Percentiles rank a stretch among this genome's conserved stretches.
These are phyloP conservation scores for Hirtodrosophila trivittata DNA, from an alignment of 2,888 invertebrate genomes.

Conservation along the genomic window DNA sequence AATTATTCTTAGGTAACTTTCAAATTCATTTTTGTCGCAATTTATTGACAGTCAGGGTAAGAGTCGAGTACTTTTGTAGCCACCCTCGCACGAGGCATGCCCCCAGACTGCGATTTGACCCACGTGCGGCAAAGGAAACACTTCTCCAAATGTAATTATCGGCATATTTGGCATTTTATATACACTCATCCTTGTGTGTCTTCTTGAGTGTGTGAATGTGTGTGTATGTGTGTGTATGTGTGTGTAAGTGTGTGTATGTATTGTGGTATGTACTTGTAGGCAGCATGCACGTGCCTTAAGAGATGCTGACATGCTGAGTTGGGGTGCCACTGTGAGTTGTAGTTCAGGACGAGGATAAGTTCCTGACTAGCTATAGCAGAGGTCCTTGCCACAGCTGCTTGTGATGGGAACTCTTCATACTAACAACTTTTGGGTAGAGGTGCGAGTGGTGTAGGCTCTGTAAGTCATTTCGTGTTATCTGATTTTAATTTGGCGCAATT, in stretches of 20 bases:
- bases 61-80: slow-evolving; percentile 1
- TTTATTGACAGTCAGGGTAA: neutral
- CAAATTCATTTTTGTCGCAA: no score
- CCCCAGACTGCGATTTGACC: neutral
- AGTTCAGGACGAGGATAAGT: slow-evolving; percentile 25
- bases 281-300: slow-evolving; percentile 57
- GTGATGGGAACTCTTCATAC: slow-evolving; percentile 33
- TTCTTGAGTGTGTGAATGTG: neutral
- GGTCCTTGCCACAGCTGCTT: slow-evolving; percentile 49
- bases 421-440: slow-evolving; percentile 7
- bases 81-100: slow-evolving; percentile 31
- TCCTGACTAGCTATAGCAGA: slow-evolving; percentile 20
- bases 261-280: slow-evolving; percentile 24
- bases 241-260: slow-evolving; percentile 23
- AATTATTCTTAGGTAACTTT: no score
- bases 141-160: slow-evolving; percentile 73
- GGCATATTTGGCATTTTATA: slow-evolving; percentile 64
- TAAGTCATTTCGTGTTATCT: slow-evolving; percentile 74
- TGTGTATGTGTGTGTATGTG: slow-evolving; percentile 1
- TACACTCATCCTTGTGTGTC: slow-evolving; percentile 8
- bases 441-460: no score
- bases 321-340: slow-evolving; percentile 23
- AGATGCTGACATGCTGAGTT: slow-evolving; percentile 43
- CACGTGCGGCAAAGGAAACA: slow-evolving; percentile 37
- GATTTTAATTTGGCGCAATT: slow-evolving; percentile 79